Evolutionary conservation across 2,113 vertebrate genomes (phyloP).

Genomic region (Apteryx mantelli): DNA sequence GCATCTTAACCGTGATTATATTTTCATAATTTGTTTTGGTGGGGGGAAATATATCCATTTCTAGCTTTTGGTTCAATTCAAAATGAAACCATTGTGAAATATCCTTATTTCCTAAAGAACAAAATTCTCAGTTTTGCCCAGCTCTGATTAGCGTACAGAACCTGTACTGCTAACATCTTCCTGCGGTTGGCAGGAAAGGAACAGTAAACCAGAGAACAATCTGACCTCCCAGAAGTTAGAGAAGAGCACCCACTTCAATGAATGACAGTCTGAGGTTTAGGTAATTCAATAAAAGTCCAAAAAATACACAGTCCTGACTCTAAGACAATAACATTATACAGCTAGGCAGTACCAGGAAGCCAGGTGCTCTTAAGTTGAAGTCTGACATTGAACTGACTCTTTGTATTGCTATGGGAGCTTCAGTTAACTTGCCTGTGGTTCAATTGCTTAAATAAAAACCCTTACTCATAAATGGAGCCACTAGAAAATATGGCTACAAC

Average conservation of each 20-base stretch:
- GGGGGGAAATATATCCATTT: background rate
- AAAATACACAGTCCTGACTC: background rate
- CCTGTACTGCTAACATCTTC: background rate
- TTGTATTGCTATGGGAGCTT: background rate
- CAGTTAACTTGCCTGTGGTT: background rate
- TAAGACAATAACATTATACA: background rate
- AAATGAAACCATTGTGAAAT: background rate
- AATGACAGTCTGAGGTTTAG: background rate
- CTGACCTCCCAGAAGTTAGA: background rate
- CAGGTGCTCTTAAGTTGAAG: background rate
- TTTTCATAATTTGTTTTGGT: background rate
- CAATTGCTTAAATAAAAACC: background rate
- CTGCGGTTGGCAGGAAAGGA: background rate
- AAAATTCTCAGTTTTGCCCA: background rate
- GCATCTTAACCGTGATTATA: background rate
- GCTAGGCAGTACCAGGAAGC: fast-evolving
- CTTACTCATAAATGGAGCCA: background rate
- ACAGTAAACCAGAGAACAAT: background rate
- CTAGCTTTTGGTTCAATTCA: background rate
- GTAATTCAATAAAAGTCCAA: background rate
- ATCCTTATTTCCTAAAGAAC: background rate
- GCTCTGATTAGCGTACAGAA: background rate
- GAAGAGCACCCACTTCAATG: background rate
- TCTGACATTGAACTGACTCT: background rate
- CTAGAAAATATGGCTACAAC: background rate